Conservation (phyloP, 2,113 vertebrate genomes). For the Lophotis ruficrista region DNA sequence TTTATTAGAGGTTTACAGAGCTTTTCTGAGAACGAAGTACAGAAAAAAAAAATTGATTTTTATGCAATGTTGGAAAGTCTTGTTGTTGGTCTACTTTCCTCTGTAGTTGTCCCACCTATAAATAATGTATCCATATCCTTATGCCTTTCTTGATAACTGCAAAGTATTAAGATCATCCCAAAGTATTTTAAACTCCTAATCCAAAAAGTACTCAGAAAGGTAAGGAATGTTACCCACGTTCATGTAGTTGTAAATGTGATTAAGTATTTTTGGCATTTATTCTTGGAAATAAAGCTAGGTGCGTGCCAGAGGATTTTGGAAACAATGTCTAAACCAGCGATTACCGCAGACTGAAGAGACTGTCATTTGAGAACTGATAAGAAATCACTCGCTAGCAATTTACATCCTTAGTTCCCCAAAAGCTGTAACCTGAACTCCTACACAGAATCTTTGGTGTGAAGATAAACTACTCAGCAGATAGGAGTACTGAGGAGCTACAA, state of each 20-base stretch:
- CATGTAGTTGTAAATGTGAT: neutral
- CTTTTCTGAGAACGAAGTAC: neutral
- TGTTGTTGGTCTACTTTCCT: neutral
- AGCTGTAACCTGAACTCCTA: neutral
- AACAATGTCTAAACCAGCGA: neutral
- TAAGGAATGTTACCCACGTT: neutral
- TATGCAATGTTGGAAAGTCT: neutral
- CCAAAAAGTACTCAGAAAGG: neutral
- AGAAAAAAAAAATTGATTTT: neutral
- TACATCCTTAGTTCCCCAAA: neutral
- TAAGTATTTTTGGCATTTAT: neutral
- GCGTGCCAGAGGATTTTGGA: neutral
- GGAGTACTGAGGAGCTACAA: neutral
- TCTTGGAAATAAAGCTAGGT: constrained; percentile 4
- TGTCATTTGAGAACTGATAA: neutral
- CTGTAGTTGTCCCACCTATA: neutral
- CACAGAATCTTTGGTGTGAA: neutral
- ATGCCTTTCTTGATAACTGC: neutral
- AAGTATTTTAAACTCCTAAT: neutral
- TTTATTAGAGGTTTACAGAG: neutral
- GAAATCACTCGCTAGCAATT: neutral
- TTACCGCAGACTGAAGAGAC: neutral
- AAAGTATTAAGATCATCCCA: neutral
- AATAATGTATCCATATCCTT: neutral
- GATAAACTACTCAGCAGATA: neutral